phyloP scores from a whole-genome alignment of 1,140 invertebrate genomes.

The Drosophila truncata region DNA sequence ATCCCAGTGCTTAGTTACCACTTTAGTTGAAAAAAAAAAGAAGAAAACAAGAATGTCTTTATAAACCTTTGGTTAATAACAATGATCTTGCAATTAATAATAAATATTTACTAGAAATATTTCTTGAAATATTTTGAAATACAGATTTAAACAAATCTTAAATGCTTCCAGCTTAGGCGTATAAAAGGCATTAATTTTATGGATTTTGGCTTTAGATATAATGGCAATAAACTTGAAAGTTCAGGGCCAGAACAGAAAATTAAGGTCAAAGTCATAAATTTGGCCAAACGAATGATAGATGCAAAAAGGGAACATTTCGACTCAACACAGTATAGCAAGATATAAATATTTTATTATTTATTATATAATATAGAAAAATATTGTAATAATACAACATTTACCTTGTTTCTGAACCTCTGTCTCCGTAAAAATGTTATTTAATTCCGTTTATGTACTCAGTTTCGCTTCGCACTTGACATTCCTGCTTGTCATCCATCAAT shows the following conservation, averaged over 20 bases:
- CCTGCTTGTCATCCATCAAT: constrained; percentile 45
- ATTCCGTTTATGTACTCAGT: constrained; percentile 4
- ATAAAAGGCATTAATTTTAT: constrained; percentile 8
- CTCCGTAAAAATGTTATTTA: neutral
- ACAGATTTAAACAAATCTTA: neutral
- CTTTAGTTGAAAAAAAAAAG: no score
- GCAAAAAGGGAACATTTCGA: neutral
- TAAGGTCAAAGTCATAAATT: constrained; percentile 10
- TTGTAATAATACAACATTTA: neutral
- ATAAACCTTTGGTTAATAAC: neutral
- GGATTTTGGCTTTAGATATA: neutral
- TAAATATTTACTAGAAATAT: no score
- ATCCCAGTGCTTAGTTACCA: constrained; percentile 6
- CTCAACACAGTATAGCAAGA: neutral
- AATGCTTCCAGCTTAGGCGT: neutral
- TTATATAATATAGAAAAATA: neutral
- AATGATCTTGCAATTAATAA: no score
- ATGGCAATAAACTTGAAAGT: constrained; percentile 6
- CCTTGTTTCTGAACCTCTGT: neutral
- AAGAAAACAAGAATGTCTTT: no score
- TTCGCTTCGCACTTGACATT: constrained; percentile 14
- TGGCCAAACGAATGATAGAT: neutral
- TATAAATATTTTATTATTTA: neutral
- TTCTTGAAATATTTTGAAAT: neutral
- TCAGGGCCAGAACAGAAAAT: neutral